Evolutionary conservation across 1,140 invertebrate genomes (phyloP), one percentile per base, ranked within the genome.

Genomic region (Drosophila tristis): DNA sequence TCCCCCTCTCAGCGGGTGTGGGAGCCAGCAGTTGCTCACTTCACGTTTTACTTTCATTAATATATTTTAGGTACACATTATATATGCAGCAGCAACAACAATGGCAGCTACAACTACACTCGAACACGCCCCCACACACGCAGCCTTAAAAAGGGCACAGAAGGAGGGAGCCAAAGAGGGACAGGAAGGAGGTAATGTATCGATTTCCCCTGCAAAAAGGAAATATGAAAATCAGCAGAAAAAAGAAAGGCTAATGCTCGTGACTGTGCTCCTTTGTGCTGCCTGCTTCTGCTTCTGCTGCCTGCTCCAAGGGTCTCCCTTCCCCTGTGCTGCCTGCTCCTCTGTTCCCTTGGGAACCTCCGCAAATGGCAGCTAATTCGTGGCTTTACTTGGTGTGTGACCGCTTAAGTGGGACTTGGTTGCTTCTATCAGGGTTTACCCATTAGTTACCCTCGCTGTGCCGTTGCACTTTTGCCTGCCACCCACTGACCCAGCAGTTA

Each of bases 141-240:
- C 64, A 68, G 45, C 25, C n/a, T 13, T 20, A 16, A 25, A 9
- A 6, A 16, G 4, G 23, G 44, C 2, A n/a, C 20, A 9, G 31
- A 31, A 62, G 25, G 42, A 62, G 39, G 59, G 50, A 25, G 11
- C 9, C 11, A 13, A 16, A 50, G 8, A 35, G 16, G 9, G 16
- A 8, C 3, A 39, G 11, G 11, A 2, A 4, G 35, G 11, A 0
- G 35, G 35, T 39, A 35, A 44, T 50, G 43, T 70, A 70, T 70
- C 65, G 67, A 70, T 70, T 70, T 25, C 35, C 35, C 65, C 15
- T 6, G 35, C 45, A 58, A 70, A 70, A 67, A 58, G 20, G 45
- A 70, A 71, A 71, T 70, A 71, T 71, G 64, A 70, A 70, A 70
- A 70, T 70, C 64, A 48, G 45, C 67, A 55, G 56, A 68, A 67